phyloP scores from a whole-genome alignment of 2,797 vertebrate species.

The Huso huso region DNA sequence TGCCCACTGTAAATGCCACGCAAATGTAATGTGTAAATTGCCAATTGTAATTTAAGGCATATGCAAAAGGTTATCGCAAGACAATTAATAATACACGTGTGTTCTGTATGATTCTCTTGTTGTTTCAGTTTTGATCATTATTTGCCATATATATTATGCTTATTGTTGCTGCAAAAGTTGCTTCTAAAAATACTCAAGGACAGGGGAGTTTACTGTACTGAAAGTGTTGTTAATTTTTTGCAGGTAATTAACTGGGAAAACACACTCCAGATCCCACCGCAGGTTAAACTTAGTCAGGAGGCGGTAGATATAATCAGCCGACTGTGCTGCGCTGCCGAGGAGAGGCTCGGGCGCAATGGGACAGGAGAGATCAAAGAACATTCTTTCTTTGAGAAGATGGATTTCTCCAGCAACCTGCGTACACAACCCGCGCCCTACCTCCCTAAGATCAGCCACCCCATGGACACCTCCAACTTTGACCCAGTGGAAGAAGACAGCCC shows the following conservation, averaged over 20 bases:
- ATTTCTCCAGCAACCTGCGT: slow-evolving; percentile 87
- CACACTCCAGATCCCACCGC: slow-evolving; percentile 88
- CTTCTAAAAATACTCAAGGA: too few relatives aligned
- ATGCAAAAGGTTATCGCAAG: too few relatives aligned
- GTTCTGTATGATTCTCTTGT: too few relatives aligned
- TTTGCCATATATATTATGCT: too few relatives aligned
- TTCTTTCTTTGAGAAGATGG: slow-evolving; percentile 78
- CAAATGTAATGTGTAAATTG: too few relatives aligned
- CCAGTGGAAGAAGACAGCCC: slow-evolving; percentile 90
- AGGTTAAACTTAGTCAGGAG: slow-evolving; percentile 86
- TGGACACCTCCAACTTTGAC: slow-evolving; percentile 98
- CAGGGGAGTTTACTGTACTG: too few relatives aligned
- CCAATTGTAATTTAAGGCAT: too few relatives aligned
- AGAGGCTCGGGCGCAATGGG: slow-evolving; percentile 81
- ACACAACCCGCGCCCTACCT: slow-evolving; percentile 88
- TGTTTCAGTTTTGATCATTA: too few relatives aligned
- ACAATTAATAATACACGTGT: too few relatives aligned
- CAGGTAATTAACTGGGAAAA: slow-evolving; percentile 98
- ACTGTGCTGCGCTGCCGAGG: slow-evolving; percentile 87
- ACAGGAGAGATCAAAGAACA: slow-evolving; percentile 91
- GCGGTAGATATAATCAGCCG: slow-evolving; percentile 85
- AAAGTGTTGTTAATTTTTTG: neutral
- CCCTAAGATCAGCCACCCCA: slow-evolving; percentile 93
- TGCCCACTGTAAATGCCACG: too few relatives aligned
- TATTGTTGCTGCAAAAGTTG: too few relatives aligned